Conservation (phyloP, 2,888 invertebrate genomes). For the Graphium colonna region DNA sequence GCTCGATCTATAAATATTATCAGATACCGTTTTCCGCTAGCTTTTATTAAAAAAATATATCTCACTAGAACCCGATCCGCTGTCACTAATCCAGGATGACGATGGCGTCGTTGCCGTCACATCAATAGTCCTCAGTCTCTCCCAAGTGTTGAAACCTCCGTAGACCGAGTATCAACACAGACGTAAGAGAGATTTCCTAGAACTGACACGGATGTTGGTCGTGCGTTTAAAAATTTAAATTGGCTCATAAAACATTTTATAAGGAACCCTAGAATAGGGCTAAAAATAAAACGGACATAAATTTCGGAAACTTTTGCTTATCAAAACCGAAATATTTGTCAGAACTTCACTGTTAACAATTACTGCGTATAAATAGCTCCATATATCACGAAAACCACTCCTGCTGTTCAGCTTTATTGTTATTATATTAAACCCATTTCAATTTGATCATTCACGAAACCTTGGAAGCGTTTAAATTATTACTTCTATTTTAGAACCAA, state of each 20-base stretch:
- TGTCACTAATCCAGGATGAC: constrained; percentile 38
- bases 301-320: too few species aligned
- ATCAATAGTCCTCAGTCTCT: constrained; percentile 58
- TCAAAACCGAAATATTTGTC: too few species aligned
- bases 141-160: constrained; percentile 44
- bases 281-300: too few species aligned
- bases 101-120: constrained; percentile 33
- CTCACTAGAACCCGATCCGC: constrained; percentile 27
- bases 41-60: not conserved
- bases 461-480: not conserved
- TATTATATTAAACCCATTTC: too few species aligned
- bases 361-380: too few species aligned
- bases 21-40: not conserved
- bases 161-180: constrained; percentile 28
- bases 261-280: too few species aligned
- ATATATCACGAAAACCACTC: too few species aligned
- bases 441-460: not conserved
- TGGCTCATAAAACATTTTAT: too few species aligned
- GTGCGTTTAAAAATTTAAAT: too few species aligned
- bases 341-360: too few species aligned
- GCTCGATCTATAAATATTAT: too few species aligned
- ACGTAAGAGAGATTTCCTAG: constrained; percentile 28
- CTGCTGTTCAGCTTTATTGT: too few species aligned
- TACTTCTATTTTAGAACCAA: not conserved
- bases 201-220: constrained; percentile 30